A percentile compares a stretch with the other conserved stretches of the same genome.
Evolutionary conservation across 2,797 vertebrate genomes (phyloP).

Genomic region (Dendrocincla tyrannina): DNA sequence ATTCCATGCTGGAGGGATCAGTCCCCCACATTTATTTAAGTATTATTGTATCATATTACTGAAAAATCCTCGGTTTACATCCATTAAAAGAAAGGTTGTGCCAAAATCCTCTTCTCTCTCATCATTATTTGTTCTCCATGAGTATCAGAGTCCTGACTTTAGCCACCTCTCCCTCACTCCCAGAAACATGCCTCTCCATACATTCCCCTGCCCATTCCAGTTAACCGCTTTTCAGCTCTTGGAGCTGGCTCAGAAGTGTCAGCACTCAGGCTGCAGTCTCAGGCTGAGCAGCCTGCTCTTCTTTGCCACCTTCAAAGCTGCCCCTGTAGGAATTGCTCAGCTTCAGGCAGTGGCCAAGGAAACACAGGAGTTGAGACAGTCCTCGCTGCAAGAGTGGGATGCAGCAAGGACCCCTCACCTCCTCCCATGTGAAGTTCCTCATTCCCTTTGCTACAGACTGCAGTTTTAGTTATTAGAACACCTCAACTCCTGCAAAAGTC

Average conservation of each 20-base stretch:
- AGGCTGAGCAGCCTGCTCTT: neutral
- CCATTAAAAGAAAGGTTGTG: neutral
- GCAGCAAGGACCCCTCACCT: neutral
- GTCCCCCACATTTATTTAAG: neutral
- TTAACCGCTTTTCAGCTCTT: neutral
- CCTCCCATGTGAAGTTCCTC: rapidly evolving
- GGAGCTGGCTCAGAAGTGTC: neutral
- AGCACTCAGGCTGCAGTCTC: neutral
- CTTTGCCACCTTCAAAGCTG: neutral
- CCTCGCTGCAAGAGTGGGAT: neutral
- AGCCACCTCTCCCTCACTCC: neutral
- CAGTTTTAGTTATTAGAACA: neutral
- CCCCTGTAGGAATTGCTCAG: neutral
- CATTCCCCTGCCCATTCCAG: neutral
- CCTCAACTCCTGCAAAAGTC: neutral
- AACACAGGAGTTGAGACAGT: neutral
- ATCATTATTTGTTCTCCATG: neutral
- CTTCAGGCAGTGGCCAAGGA: neutral
- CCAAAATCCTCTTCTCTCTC: neutral
- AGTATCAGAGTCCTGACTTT: neutral
- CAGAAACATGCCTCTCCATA: neutral
- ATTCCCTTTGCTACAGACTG: neutral
- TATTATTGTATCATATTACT: neutral
- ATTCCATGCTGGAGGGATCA: neutral
- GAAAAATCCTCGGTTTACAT: neutral